phyloP scores from a whole-genome alignment of 2,888 invertebrate species.

The Stenodema calcarata region DNA sequence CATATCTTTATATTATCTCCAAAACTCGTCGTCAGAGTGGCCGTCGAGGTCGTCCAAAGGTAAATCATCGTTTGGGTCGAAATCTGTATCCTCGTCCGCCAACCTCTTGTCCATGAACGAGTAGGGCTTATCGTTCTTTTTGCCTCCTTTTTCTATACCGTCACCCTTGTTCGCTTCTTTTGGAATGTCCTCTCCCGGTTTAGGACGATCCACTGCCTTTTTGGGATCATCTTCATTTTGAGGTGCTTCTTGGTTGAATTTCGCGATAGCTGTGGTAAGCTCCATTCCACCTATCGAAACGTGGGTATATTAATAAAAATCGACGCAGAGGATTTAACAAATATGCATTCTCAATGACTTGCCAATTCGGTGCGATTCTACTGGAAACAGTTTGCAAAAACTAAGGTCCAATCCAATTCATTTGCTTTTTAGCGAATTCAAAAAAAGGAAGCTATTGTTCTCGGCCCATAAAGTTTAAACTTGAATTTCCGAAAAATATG shows the following conservation, averaged over 20 bases:
- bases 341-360: no score
- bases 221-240: neutral
- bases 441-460: no score
- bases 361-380: no score
- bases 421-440: no score
- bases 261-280: neutral
- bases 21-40: conserved; percentile 30
- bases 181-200: neutral
- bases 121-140: conserved; percentile 12
- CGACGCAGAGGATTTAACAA: no score
- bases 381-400: no score
- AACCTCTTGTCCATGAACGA: conserved; percentile 33
- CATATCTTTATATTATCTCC: conserved; percentile 26
- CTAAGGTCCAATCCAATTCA: no score
- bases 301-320: no score
- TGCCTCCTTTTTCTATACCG: neutral
- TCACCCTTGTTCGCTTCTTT: neutral
- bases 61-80: conserved; percentile 49
- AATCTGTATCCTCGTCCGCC: conserved; percentile 51
- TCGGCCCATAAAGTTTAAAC: no score
- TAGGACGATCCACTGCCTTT: neutral
- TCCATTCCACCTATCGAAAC: neutral
- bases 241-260: neutral
- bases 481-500: no score
- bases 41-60: conserved; percentile 34